Evolutionary conservation across 1,140 invertebrate genomes (phyloP), one percentile per base, ranked within the genome.

Genomic region (Druon quercuslanigerum): DNA sequence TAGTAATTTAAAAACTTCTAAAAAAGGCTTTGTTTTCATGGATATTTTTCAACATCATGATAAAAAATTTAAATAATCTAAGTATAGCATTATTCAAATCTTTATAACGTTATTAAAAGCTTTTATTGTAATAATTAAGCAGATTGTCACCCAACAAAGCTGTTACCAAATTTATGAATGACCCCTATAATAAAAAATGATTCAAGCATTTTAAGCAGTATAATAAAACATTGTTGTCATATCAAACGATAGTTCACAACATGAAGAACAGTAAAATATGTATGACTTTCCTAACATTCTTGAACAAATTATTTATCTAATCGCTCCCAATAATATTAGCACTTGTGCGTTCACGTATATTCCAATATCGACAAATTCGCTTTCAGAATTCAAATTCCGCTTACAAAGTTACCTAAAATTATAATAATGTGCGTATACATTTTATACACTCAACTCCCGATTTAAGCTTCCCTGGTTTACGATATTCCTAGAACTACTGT

Each of bases 191-290:
- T 17, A 9, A 12, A 13, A 73, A 51, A 12, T 52, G 70, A 70
- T 70, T 72, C 40, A 56, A 56, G 40, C 52, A 73, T 73, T 75
- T 72, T 71, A 40, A 66, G 25, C 60, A 66, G 60, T 4, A 66
- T 66, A 33, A 11, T 33, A 33, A 66, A 46, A 46, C 40, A 46
- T 46, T 33, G 16, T 8, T 46, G 46, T 66, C 25, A 66, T 66
- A 66, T 66, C 25, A 66, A 50, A 57, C 72, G 57, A 80, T 66
- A 74, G 78, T 76, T 79, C 78, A 66, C 50, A 83, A 73, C 33
- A 77, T n/a, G 75, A 78, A 78, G 78, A 83, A 83, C 74, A 80
- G 85, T 80, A 80, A 54, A 77, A 75, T 82, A 83, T 82, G 11
- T 75, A 82, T 71, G 72, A 76, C 80, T 78, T 78, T 2, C 20